These are phyloP conservation scores for Tiliacea citrago DNA, from an alignment of 2,888 invertebrate species.

Conservation along the genomic window DNA sequence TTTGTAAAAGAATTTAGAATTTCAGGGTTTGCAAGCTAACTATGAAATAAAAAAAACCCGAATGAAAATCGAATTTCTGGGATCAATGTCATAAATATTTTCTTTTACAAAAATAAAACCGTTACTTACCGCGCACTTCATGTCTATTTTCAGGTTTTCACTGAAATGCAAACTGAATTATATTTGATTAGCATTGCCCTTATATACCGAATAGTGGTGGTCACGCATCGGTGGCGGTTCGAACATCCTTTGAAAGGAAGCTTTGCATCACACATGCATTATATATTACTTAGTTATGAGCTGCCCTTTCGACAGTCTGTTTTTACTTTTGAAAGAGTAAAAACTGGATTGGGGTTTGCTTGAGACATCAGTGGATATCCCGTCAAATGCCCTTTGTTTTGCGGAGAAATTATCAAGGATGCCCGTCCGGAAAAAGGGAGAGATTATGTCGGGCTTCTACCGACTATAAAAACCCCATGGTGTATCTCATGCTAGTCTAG, in stretches of 20 bases:
- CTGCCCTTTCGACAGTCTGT: constrained; percentile 51
- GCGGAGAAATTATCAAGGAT: not conserved
- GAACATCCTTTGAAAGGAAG: constrained; percentile 50
- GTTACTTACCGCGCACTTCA: constrained; percentile 86
- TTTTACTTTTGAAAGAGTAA: constrained; percentile 17
- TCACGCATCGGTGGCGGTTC: constrained; percentile 47
- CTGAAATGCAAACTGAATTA: constrained; percentile 41
- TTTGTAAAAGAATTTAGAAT: not conserved
- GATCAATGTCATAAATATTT: no score
- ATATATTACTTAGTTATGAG: constrained; percentile 38
- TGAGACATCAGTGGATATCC: not conserved
- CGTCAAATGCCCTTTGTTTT: not conserved
- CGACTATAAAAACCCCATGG: not conserved
- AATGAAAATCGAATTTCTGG: no score
- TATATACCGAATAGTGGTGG: constrained; percentile 58
- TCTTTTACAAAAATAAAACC: constrained; percentile 7
- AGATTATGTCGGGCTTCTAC: not conserved
- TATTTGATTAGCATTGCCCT: constrained; percentile 25
- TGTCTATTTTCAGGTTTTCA: constrained; percentile 58
- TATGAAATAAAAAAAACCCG: no score
- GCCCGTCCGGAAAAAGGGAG: no score
- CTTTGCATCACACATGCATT: constrained; percentile 54
- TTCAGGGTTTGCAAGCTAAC: not conserved
- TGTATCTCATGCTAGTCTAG: not conserved
- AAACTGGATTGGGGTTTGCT: not conserved